Evolutionary conservation across 2,888 invertebrate species (phyloP), one percentile per base, ranked within the genome.

Genomic region (Julus scanicus): DNA sequence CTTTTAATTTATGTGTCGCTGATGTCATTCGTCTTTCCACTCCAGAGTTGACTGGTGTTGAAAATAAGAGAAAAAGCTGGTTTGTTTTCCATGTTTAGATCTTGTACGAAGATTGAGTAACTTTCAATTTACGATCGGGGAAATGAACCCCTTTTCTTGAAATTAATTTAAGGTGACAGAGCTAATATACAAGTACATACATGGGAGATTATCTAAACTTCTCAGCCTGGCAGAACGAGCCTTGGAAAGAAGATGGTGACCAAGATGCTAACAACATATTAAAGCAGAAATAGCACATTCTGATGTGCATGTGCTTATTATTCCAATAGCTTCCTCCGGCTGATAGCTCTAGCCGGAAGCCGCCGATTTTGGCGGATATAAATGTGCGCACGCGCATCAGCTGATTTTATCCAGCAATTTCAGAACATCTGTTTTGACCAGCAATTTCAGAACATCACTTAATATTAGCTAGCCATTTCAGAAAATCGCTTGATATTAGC

Each of bases 21-120:
- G 29, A 71, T 71, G 71, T 63, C 63, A 17, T 63, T 20, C n/a
- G n/a, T 63, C 63, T 63, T 63, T 63, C 63, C 63, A 63, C 20
- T 17, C n/a, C 2, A n/a, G 5, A 8, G 71, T 9, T 71, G 71
- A 29, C 71, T n/a, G 71, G 20, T 29, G 71, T 29, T 71, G 71
- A 71, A 20, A 71, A 71, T 20, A 71, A 9, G 20, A 63, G 63
- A 6, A 63, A 63, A 63, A n/a, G 17, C 63, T 63, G 29, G 71
- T 9, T 71, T 71, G 29, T 71, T 71, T 71, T 29, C 71, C 1
- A 63, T 71, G 71, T 71, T 71, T 71, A 71, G 6, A 2, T 71
- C 29, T 6, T 6, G 20, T 20, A 71, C 9, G 6, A n/a, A 29
- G n/a, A 71, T 71, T 29, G 20, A 63, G 71, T 6, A n/a, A 9